Percentiles rank a stretch among this genome's conserved stretches.
Conservation (phyloP, 64 coral and sea anemone species). For the Anthopleura sola region DNA sequence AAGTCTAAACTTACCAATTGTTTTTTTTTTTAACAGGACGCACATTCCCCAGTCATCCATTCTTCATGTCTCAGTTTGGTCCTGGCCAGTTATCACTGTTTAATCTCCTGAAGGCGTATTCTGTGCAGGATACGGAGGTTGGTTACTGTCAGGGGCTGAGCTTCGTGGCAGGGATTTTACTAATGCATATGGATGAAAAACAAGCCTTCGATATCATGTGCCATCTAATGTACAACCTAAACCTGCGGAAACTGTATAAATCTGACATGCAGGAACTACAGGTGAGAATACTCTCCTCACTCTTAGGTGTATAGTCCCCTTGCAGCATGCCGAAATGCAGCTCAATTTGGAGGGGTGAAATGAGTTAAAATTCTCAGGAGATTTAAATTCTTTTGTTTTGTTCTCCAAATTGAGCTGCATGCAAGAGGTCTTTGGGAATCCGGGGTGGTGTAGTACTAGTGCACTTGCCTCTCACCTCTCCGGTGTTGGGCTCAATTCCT, state of each 20-base stretch:
- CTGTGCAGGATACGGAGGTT: constrained; percentile 77
- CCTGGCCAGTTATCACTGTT: constrained; percentile 87
- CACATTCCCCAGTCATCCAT: constrained; percentile 88
- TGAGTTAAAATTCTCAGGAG: too few relatives aligned
- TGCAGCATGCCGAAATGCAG: too few relatives aligned
- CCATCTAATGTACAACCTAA: constrained; percentile 56
- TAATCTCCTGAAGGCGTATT: constrained; percentile 85
- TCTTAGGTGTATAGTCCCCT: too few relatives aligned
- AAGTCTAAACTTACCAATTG: background rate
- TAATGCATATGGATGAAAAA: constrained; percentile 89
- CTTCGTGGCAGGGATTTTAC: constrained; percentile 93
- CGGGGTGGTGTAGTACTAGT: too few relatives aligned
- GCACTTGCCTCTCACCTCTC: too few relatives aligned
- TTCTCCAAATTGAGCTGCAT: too few relatives aligned
- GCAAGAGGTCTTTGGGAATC: too few relatives aligned
- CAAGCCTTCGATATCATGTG: constrained; percentile 82
- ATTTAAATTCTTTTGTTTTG: too few relatives aligned
- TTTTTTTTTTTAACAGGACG: constrained; percentile 42
- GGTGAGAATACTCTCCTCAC: constrained; percentile 19
- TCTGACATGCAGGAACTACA: constrained; percentile 89
- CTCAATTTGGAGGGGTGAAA: too few relatives aligned
- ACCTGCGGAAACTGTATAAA: constrained; percentile 84
- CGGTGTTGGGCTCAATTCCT: too few relatives aligned
- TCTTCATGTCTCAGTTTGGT: constrained; percentile 72
- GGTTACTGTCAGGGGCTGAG: constrained; percentile 98